These are phyloP conservation scores for Celastrina argiolus DNA, from an alignment of 2,888 invertebrate genomes.

Conservation along the genomic window DNA sequence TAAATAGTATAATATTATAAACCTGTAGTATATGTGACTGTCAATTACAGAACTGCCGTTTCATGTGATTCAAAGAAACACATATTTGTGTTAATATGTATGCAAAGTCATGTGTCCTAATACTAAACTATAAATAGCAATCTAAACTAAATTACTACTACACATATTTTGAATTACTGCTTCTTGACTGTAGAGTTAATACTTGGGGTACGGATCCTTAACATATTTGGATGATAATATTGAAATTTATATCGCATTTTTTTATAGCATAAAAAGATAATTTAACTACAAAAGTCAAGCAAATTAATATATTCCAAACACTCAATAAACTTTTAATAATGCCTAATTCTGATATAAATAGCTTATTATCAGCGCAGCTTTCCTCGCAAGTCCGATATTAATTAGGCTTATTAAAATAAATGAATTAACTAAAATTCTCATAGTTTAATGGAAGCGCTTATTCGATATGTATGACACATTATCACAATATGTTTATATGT, in stretches of 20 bases:
- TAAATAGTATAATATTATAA: too few species aligned
- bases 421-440: not conserved
- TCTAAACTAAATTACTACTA: not conserved
- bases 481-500: constrained; percentile 31
- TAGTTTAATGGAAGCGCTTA: not conserved
- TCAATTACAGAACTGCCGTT: not conserved
- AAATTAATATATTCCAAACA: too few species aligned
- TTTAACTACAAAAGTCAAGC: too few species aligned
- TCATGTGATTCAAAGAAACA: not conserved
- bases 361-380: too few species aligned
- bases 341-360: too few species aligned
- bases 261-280: too few species aligned
- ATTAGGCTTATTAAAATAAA: not conserved
- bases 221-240: too few species aligned
- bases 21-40: too few species aligned
- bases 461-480: not conserved
- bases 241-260: too few species aligned
- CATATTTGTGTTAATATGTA: not conserved
- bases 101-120: not conserved
- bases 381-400: not conserved
- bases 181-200: too few species aligned
- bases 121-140: not conserved
- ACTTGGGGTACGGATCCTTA: too few species aligned
- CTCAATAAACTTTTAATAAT: too few species aligned
- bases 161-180: not conserved